phyloP scores from a whole-genome alignment of 1,140 invertebrate species.

The Heliconius hermathena region DNA sequence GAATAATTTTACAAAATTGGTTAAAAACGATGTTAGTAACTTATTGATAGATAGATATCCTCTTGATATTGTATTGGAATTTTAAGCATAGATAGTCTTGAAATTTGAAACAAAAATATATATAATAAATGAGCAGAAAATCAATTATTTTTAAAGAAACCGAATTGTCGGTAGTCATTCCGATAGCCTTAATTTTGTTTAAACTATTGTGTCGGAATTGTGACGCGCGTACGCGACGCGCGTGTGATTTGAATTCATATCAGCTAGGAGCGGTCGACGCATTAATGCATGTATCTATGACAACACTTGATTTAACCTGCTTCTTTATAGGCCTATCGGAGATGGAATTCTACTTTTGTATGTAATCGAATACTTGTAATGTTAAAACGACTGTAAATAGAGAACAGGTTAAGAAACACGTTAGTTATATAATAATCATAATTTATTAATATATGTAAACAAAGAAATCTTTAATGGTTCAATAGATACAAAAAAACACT shows the following conservation, averaged over 20 bases:
- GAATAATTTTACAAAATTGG: too few species aligned
- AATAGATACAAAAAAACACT: too few species aligned
- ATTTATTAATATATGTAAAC: background rate
- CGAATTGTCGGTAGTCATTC: background rate
- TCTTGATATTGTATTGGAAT: background rate
- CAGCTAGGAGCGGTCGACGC: constrained; percentile 22
- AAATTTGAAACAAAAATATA: background rate
- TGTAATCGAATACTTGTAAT: background rate
- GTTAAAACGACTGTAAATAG: background rate
- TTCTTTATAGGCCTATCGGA: background rate
- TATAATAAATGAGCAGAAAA: background rate
- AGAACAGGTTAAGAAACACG: background rate
- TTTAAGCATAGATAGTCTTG: background rate
- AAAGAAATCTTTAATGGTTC: background rate
- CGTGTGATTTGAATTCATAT: constrained; percentile 45
- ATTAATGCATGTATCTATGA: constrained; percentile 24
- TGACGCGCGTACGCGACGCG: constrained; percentile 37
- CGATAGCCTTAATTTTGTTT: constrained; percentile 28
- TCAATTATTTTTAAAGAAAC: background rate
- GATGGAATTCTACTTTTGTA: background rate
- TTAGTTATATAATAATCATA: background rate
- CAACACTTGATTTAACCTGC: constrained; percentile 12
- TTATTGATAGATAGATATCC: background rate
- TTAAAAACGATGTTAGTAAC: too few species aligned
- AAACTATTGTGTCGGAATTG: constrained; percentile 35